Base-by-base conservation (phyloP, 1,140 invertebrate genomes). In the Pogonomyrmex barbatus region DNA sequence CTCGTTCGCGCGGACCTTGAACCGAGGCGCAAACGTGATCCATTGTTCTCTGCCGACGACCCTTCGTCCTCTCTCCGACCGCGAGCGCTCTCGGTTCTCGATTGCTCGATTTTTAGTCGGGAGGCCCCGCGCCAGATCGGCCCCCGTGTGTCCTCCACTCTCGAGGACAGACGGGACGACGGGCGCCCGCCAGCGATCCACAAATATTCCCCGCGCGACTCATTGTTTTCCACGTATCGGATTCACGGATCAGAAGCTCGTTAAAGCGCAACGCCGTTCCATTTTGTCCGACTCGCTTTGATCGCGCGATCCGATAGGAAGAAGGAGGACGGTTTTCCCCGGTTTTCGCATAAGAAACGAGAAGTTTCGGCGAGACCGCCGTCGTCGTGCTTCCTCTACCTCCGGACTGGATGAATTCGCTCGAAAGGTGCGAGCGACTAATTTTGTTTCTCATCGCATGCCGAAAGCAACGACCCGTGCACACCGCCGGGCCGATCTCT, bases 391-490 rank as follows among this genome's bases (percentile, higher is more conserved):
- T 24, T 24, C 24, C 24, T 24, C 58, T 47, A 50, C 85, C 47
- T 54, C 24, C 24, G 24, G 82, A 58, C 56, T 24, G 24, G 62
- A 54, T 45, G 58, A 75, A 71, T 63, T 81, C 76, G 54, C 68
- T 85, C 75, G 42, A 85, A 24, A 85, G 78, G 85, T 78, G 62
- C 85, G 86, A 85, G 62, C 89, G 86, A 85, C 88, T 87, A 90
- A 91, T 91, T 90, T 91, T 90, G 89, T 91, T 91, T 92, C 89
- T 91, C 87, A 86, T 89, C 89, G 87, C 87, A 88, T 63, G 71
- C 79, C 86, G 87, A 90, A 92, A 91, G 88, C 91, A 92, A 92
- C 91, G 91, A 91, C 89, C 91, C 87, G 88, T 89, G 85, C 90
- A 84, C 85, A 70, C 50, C 58, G 9, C 86, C 30, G 52, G 24